Evolutionary conservation across 2,888 invertebrate genomes (phyloP), one percentile per base, ranked within the genome.

Genomic region (Diplazon laetatorius): DNA sequence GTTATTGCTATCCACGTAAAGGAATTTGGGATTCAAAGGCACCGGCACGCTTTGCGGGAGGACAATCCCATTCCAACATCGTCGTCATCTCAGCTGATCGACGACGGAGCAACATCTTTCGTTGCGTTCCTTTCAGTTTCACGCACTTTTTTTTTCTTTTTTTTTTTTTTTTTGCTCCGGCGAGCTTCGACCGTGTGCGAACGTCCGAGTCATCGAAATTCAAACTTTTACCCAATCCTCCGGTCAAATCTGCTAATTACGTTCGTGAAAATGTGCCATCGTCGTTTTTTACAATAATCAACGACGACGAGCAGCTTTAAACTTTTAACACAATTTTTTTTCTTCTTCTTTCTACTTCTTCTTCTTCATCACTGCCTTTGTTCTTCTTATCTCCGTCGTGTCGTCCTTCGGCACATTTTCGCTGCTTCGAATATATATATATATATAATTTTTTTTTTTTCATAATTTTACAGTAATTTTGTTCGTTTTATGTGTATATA

Each of bases 1-100:
- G 73, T 82, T 82, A 82, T 81, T 84, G 81, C 83, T 82, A 81
- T 82, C 72, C 78, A 74, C 78, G 72, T 69, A 60, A 78, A 82
- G 75, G 80, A 78, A 80, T 80, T 83, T 69, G 76, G 78, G 70
- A 79, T 79, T 83, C 79, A 82, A 85, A 84, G 84, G 85, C 84
- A 85, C 84, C 82, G 80, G 80, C 82, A 82, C 81, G 78, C 70
- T 82, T 71, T 81, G 68, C 80, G 82, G 82, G 81, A 83, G 80
- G 78, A 78, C 78, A 63, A 48, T 37, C 72, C 35, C 65, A 25
- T 65, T 50, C 80, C n/a, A n/a, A n/a, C n/a, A n/a, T n/a, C n/a
- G n/a, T n/a, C n/a, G n/a, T n/a, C n/a, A n/a, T n/a, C n/a, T n/a
- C n/a, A n/a, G n/a, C n/a, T n/a, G n/a, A n/a, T n/a, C n/a, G n/a